phyloP scores from a whole-genome alignment of 2,113 vertebrate species.

The Penelope pileata region DNA sequence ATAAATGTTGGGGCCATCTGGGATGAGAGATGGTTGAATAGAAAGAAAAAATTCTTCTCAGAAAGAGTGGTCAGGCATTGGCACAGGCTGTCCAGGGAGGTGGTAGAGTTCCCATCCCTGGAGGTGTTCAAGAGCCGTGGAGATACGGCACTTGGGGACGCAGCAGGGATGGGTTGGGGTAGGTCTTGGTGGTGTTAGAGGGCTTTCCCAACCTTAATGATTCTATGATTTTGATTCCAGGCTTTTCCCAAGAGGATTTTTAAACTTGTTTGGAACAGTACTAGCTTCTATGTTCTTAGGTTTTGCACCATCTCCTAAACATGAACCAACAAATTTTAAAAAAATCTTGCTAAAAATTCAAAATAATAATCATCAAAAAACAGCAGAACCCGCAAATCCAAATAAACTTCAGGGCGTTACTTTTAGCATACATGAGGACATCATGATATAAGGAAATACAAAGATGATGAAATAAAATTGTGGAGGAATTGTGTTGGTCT shows the following conservation, averaged over 20 bases:
- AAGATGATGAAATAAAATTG: too few species aligned
- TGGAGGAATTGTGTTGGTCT: not conserved
- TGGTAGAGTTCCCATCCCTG: too few species aligned
- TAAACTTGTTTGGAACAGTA: not conserved
- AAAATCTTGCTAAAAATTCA: not conserved
- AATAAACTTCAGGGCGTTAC: not conserved
- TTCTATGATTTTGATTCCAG: too few species aligned
- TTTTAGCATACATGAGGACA: not conserved
- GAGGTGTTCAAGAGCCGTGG: too few species aligned
- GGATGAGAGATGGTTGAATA: not conserved
- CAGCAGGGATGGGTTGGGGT: too few species aligned
- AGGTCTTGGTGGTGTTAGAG: too few species aligned
- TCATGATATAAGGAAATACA: accelerated
- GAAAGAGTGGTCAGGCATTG: too few species aligned
- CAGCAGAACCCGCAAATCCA: not conserved
- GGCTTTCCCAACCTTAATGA: too few species aligned
- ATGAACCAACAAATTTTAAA: not conserved
- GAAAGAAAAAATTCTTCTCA: too few species aligned
- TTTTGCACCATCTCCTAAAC: not conserved
- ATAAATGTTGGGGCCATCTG: not conserved
- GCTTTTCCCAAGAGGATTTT: slow-evolving; percentile 15
- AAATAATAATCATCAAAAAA: not conserved
- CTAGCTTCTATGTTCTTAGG: not conserved
- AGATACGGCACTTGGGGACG: too few species aligned
- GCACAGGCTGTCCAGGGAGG: too few species aligned